phyloP scores from a whole-genome alignment of 2,888 invertebrate genomes.

The Melolontha melolontha region DNA sequence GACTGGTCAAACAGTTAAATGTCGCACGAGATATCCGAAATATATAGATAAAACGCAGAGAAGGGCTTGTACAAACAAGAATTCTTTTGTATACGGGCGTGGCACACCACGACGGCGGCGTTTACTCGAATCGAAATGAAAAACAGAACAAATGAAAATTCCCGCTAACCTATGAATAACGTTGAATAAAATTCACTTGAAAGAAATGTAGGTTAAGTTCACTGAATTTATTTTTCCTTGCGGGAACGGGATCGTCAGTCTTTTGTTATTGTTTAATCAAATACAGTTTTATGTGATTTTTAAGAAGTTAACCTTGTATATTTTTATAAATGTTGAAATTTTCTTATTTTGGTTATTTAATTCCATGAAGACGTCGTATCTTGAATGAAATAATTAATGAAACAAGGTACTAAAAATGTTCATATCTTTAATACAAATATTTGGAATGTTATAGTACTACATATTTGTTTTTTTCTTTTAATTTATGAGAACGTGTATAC shows the following conservation, averaged over 20 bases:
- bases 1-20: slow-evolving; percentile 42
- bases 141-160: slow-evolving; percentile 6
- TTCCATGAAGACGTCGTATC: no score
- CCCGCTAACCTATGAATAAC: slow-evolving; percentile 3
- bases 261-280: slow-evolving; percentile 5
- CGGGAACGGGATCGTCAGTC: background rate
- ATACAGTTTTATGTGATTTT: background rate
- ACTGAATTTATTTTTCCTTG: slow-evolving; percentile 9
- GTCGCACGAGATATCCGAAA: slow-evolving; percentile 45
- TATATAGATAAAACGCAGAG: slow-evolving; percentile 46
- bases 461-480: no score
- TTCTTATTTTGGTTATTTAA: no score
- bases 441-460: no score
- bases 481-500: no score
- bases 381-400: no score
- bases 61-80: slow-evolving; percentile 46
- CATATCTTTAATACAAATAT: no score
- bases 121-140: slow-evolving; percentile 12
- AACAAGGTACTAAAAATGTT: no score
- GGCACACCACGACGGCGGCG: slow-evolving; percentile 34
- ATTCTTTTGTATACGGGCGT: slow-evolving; percentile 45
- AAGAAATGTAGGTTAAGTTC: slow-evolving; percentile 20
- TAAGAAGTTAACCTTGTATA: no score
- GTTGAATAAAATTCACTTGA: slow-evolving; percentile 11
- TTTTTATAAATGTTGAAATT: no score